phyloP scores from a whole-genome alignment of 2,888 invertebrate genomes.

The Dinocampus coccinellae region DNA sequence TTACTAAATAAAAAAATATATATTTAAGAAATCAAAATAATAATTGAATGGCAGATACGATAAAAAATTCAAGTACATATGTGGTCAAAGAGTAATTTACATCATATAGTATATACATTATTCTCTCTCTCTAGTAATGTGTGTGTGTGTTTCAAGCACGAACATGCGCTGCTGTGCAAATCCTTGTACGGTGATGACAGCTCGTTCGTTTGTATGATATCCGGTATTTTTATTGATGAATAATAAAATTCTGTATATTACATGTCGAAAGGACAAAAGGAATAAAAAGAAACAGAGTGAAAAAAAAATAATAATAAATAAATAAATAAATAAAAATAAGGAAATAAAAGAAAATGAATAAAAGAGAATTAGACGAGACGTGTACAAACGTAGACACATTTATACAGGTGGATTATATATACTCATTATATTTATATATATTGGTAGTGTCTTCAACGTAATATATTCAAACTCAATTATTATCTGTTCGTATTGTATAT shows the following conservation, averaged over 20 bases:
- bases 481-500: constrained; percentile 8
- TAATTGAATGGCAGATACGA: too few species aligned
- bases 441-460: constrained; percentile 22
- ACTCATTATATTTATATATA: neutral
- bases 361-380: neutral
- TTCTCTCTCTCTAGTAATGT: neutral
- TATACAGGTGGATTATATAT: neutral
- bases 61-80: too few species aligned
- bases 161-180: neutral
- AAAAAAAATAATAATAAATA: neutral
- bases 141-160: neutral
- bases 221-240: constrained; percentile 9
- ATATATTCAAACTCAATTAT: constrained; percentile 32
- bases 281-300: neutral
- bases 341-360: neutral
- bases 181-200: constrained; percentile 2
- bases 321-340: too few species aligned
- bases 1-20: too few species aligned
- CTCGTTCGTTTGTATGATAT: constrained; percentile 9
- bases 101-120: neutral
- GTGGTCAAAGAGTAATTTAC: too few species aligned
- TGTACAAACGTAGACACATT: neutral
- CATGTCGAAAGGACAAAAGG: neutral
- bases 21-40: too few species aligned
- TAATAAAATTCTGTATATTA: constrained; percentile 7